Conservation (phyloP, 2,113 vertebrate species). For the Urocitellus parryii region DNA sequence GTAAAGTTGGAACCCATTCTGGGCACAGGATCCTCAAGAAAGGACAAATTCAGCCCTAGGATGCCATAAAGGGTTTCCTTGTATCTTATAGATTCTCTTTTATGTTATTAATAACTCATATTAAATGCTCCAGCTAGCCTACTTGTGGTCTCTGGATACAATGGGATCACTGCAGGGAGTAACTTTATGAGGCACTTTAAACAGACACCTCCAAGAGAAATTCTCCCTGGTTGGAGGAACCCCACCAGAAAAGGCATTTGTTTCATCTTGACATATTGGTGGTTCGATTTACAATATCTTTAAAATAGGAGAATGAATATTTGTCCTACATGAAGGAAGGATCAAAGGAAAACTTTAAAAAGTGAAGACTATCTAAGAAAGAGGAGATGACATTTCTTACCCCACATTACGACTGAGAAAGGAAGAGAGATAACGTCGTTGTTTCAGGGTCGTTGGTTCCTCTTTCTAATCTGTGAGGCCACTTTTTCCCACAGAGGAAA, state of each 20-base stretch:
- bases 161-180: background rate
- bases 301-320: background rate
- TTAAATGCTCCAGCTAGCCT: background rate
- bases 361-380: background rate
- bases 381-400: background rate
- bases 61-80: background rate
- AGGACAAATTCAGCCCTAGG: background rate
- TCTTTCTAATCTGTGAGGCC: background rate
- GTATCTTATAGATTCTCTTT: background rate
- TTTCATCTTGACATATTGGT: background rate
- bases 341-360: background rate
- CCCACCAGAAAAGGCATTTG: background rate
- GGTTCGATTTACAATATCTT: background rate
- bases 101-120: background rate
- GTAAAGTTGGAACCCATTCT: background rate
- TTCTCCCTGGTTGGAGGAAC: background rate
- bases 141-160: background rate
- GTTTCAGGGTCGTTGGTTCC: background rate
- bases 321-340: too few species aligned
- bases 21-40: too few species aligned
- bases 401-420: background rate
- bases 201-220: background rate
- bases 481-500: slow-evolving; percentile 8
- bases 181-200: background rate
- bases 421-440: background rate